phyloP scores from a whole-genome alignment of 2,113 vertebrate genomes.

The Mastomys coucha region DNA sequence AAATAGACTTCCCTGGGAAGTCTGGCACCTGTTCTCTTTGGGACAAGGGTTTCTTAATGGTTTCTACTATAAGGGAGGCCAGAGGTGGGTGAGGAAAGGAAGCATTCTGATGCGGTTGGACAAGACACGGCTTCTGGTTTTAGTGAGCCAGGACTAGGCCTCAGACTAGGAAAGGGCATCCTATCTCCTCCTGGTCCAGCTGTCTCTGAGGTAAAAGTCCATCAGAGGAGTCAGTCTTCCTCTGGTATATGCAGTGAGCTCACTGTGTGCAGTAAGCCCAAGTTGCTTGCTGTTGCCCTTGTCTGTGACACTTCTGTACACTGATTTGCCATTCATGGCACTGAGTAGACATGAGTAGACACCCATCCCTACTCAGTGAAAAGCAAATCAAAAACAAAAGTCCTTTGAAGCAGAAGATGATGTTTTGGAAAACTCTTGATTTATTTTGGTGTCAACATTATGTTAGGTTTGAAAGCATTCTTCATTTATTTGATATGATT shows the following conservation, averaged over 20 bases:
- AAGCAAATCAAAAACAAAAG: conserved; percentile 11
- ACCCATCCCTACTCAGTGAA: neutral
- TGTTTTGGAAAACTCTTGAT: conserved; percentile 57
- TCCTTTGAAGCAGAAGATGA: conserved; percentile 27
- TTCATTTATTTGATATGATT: conserved; percentile 29
- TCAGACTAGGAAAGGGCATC: neutral
- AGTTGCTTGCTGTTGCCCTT: neutral
- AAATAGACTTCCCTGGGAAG: neutral
- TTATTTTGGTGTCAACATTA: conserved; percentile 56
- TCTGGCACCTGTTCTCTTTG: neutral
- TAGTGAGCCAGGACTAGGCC: neutral
- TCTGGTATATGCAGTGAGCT: conserved; percentile 14
- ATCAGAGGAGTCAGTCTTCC: neutral
- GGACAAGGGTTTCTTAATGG: neutral
- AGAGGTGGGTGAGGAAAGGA: neutral
- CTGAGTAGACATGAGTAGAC: neutral
- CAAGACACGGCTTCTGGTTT: neutral
- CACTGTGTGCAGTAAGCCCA: conserved; percentile 44
- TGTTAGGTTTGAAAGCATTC: conserved; percentile 40
- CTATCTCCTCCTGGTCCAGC: neutral
- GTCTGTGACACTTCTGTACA: conserved; percentile 32
- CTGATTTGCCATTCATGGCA: conserved; percentile 52
- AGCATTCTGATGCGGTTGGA: neutral
- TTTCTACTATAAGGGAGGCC: neutral
- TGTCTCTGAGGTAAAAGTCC: neutral